These are phyloP conservation scores for Reticulitermes speratus DNA, from an alignment of 1,140 invertebrate genomes.

Conservation along the genomic window DNA sequence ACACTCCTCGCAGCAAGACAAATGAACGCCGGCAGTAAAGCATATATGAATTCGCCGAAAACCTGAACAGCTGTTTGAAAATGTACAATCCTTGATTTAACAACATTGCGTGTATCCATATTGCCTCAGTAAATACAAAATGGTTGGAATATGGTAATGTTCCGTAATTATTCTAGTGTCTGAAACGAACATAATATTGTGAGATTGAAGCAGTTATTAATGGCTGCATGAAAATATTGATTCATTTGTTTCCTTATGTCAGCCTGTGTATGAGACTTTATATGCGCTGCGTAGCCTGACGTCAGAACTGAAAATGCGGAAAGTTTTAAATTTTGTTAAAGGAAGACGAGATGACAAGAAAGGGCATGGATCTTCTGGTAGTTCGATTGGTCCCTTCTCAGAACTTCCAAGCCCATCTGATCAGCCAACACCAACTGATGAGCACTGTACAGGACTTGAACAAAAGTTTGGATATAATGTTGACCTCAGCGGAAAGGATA, in stretches of 20 bases:
- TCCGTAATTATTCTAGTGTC: not conserved
- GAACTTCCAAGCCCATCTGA: constrained; percentile 39
- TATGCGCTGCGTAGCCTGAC: not conserved
- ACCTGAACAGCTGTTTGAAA: not conserved
- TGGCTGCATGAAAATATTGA: constrained; percentile 25
- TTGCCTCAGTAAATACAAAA: not conserved
- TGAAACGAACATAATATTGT: too few species aligned
- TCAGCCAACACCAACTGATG: constrained; percentile 38
- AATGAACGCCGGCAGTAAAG: not conserved
- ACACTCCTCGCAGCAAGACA: not conserved
- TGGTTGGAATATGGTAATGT: not conserved
- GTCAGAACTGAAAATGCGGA: constrained; percentile 39
- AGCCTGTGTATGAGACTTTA: not conserved
- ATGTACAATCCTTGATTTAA: not conserved
- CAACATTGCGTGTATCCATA: not conserved
- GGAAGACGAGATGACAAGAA: constrained; percentile 41
- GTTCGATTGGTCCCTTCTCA: constrained; percentile 35
- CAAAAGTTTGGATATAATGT: constrained; percentile 40
- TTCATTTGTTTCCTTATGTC: constrained; percentile 20
- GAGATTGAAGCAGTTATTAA: not conserved
- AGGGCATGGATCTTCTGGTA: constrained; percentile 36
- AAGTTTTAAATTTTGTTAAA: constrained; percentile 45
- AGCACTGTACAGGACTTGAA: constrained; percentile 37
- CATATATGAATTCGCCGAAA: not conserved
- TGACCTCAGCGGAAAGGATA: constrained; percentile 42